A percentile compares a stretch with the other conserved stretches of the same genome.
These are phyloP conservation scores for Nomada fabriciana DNA, from an alignment of 2,888 invertebrate species.

Conservation along the genomic window DNA sequence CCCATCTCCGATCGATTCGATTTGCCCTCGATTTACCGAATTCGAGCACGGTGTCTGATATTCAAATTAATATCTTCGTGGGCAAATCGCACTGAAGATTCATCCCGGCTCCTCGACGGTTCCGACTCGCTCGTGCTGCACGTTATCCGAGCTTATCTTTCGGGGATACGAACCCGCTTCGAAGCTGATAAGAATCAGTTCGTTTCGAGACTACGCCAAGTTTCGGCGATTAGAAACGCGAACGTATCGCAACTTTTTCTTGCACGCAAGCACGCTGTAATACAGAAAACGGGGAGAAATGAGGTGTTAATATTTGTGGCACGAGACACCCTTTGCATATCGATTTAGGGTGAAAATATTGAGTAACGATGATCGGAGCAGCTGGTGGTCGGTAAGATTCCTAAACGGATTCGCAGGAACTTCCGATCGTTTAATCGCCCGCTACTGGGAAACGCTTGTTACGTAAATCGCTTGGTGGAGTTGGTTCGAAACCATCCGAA, in stretches of 20 bases:
- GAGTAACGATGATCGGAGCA: not conserved
- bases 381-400: constrained; percentile 20
- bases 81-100: constrained; percentile 55
- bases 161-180: constrained; percentile 20
- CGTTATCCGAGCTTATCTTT: constrained; percentile 43
- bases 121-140: not conserved
- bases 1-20: constrained; percentile 26
- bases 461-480: constrained; percentile 24
- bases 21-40: constrained; percentile 18
- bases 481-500: not conserved
- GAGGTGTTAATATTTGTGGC: too few relatives aligned
- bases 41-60: not conserved
- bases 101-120: constrained; percentile 17
- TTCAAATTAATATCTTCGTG: constrained; percentile 42
- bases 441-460: constrained; percentile 20
- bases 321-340: not conserved
- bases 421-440: constrained; percentile 11
- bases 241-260: not conserved
- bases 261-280: not conserved
- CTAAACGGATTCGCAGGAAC: constrained; percentile 12
- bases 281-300: not conserved
- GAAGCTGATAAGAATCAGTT: constrained; percentile 46
- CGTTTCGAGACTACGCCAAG: constrained; percentile 4
- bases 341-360: not conserved
- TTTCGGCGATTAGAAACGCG: constrained; percentile 27